Base-by-base conservation (phyloP, 2,888 invertebrate species). In the Cataglyphis livida region DNA sequence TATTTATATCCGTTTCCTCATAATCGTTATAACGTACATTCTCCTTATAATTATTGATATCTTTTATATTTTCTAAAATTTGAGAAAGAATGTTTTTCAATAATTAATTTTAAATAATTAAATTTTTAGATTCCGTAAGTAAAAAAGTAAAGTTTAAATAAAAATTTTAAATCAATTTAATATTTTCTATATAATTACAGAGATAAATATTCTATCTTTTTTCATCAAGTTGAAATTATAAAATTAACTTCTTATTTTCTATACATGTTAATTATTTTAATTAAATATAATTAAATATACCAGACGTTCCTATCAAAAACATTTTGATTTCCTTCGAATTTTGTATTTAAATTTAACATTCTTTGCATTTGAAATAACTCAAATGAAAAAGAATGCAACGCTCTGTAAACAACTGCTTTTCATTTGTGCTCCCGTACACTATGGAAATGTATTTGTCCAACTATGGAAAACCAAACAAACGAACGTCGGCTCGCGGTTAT, bases 391-490 rank as follows among this genome's bases (percentile, higher is more conserved):
- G 28, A 68, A 78, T 54, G 15, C 38, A 64, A 57, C 57, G 7
- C 41, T 44, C 21, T 59, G n/a, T 51, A 78, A 70, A 32, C 6
- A 44, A 70, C 15, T 41, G 44, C 32, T n/a, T 61, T 59, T 79
- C 4, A 71, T 70, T 41, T 41, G 10, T 18, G 18, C 15, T 12
- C n/a, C 6, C 10, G 21, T 1, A 59, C 25, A 59, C 32, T 54
- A 59, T 71, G 44, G 78, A 41, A 70, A 59, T 32, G 78, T 35
- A 70, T 79, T 70, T 71, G 32, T 12, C 18, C 57, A 44, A 44
- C 41, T 59, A 44, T 35, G 12, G 54, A 76, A 76, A 76, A 66
- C 38, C 28, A 38, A 54, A 38, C 68, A 28, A 78, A 78, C 70
- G 70, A 59, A 70, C 70, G 71, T 59, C 21, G 78, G 21, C 59